Percentiles rank a stretch among this genome's conserved stretches.
Evolutionary conservation across 1,140 invertebrate genomes (phyloP).

Genomic region (Aphelenchoides fujianensis): DNA sequence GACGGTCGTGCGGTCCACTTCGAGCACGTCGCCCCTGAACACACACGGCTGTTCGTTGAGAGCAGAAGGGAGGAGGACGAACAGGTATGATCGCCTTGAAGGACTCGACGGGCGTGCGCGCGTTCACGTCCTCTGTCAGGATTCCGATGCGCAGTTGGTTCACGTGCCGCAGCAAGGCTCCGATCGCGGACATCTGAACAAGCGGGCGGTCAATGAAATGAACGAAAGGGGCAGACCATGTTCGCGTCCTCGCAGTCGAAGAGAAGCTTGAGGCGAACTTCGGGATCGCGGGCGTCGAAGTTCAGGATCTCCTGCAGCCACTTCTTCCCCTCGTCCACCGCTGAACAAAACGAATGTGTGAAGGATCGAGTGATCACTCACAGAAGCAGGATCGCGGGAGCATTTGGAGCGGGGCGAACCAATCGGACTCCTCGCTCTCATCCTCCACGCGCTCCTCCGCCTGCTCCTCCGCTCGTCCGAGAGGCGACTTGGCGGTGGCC

Average conservation of each 20-base stretch:
- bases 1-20: constrained; percentile 40
- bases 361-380: constrained; percentile 16
- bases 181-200: constrained; percentile 43
- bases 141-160: constrained; percentile 44
- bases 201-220: neutral
- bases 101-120: constrained; percentile 20
- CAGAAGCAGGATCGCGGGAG: neutral
- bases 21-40: constrained; percentile 44
- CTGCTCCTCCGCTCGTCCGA: neutral
- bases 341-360: constrained; percentile 18
- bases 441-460: too few species aligned
- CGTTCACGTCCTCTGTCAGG: constrained; percentile 35
- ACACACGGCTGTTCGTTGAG: neutral
- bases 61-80: constrained; percentile 12
- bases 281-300: constrained; percentile 13
- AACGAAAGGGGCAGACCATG: constrained; percentile 13
- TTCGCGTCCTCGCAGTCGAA: constrained; percentile 20
- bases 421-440: neutral
- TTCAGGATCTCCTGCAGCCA: constrained; percentile 7
- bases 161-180: constrained; percentile 42
- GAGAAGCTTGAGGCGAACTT: neutral
- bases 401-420: constrained; percentile 12
- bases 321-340: constrained; percentile 20
- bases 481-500: too few species aligned
- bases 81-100: constrained; percentile 36